These are phyloP conservation scores for Limnephilus marmoratus DNA, from an alignment of 2,888 invertebrate species.

Conservation along the genomic window DNA sequence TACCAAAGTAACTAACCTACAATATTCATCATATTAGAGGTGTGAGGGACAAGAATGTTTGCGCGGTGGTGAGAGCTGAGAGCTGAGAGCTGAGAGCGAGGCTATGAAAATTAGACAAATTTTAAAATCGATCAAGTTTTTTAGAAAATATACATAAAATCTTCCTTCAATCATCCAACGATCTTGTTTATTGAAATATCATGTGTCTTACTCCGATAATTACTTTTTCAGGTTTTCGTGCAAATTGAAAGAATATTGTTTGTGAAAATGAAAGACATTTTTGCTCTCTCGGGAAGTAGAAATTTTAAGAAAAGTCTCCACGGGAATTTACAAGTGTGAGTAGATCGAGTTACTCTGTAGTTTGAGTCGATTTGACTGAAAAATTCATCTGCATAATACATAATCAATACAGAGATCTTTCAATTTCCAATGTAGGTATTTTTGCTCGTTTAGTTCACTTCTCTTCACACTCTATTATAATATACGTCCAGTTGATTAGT, in stretches of 20 bases:
- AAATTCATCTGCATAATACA: neutral
- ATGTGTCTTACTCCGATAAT: neutral
- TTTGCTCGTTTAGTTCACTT: too few relatives aligned
- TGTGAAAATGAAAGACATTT: neutral
- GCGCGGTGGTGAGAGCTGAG: neutral
- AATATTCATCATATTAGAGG: slow-evolving; percentile 33
- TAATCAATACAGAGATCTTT: neutral
- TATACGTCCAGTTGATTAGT: too few relatives aligned
- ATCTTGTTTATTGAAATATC: neutral
- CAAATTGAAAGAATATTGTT: neutral
- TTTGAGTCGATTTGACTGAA: neutral
- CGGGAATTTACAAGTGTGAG: neutral
- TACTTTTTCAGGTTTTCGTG: neutral
- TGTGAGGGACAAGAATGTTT: slow-evolving; percentile 16
- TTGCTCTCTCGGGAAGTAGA: neutral
- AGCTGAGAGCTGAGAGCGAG: neutral
- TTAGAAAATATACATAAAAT: neutral
- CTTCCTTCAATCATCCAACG: neutral
- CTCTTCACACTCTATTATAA: too few relatives aligned
- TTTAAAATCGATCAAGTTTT: neutral
- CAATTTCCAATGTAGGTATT: neutral
- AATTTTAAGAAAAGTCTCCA: neutral
- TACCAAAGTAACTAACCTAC: slow-evolving; percentile 36
- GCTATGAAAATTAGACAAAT: neutral
- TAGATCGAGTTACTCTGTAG: neutral